Evolutionary conservation across 2,888 invertebrate genomes (phyloP).

Genomic region (Himalopsyche japonica): DNA sequence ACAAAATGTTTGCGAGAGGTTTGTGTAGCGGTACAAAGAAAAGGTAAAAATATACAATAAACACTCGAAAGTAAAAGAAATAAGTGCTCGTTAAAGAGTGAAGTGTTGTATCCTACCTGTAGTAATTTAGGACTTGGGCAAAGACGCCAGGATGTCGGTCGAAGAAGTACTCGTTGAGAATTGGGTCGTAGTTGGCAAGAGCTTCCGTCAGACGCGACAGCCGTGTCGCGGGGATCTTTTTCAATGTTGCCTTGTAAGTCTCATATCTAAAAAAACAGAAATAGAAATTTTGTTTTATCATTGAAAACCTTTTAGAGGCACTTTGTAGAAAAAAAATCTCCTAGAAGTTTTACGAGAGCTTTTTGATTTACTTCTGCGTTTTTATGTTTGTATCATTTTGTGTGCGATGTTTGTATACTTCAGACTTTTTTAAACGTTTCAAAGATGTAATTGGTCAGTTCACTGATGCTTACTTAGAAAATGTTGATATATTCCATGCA

Average conservation of each 20-base stretch:
- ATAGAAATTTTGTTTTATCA: not conserved
- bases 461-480: no score
- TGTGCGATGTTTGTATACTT: no score
- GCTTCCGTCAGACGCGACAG: conserved; percentile 82
- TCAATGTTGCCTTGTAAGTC: conserved; percentile 79
- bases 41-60: not conserved
- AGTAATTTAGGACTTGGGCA: conserved; percentile 86
- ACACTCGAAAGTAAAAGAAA: not conserved
- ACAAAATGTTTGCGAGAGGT: not conserved
- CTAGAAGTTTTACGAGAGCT: not conserved
- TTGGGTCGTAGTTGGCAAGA: conserved; percentile 85
- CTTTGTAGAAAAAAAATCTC: not conserved
- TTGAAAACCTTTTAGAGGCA: not conserved
- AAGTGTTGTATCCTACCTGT: conserved; percentile 57
- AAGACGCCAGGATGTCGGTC: conserved; percentile 89
- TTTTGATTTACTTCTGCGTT: not conserved
- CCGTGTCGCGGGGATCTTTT: conserved; percentile 87
- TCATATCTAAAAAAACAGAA: conserved; percentile 57
- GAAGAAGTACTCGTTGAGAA: conserved; percentile 86
- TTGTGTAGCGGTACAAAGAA: not conserved
- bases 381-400: no score
- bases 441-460: no score
- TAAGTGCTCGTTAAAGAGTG: not conserved
- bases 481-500: no score
- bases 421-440: no score